phyloP scores from a whole-genome alignment of 1,140 invertebrate genomes.

The Drosophila orena region DNA sequence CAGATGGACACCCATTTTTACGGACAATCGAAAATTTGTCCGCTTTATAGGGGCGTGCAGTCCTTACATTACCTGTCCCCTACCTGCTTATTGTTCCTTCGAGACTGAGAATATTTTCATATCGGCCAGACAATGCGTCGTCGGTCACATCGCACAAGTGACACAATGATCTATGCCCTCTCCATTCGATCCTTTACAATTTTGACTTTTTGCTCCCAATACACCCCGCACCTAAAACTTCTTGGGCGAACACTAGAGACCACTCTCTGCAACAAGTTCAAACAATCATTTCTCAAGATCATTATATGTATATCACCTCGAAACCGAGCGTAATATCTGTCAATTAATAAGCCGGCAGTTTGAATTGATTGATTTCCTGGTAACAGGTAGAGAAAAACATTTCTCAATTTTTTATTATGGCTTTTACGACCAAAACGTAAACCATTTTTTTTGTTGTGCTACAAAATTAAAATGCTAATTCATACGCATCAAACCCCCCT shows the following conservation, averaged over 20 bases:
- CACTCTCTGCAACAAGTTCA: conserved; percentile 27
- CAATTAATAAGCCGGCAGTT: conserved; percentile 61
- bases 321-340: conserved; percentile 39
- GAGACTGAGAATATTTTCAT: conserved; percentile 72
- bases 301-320: no score
- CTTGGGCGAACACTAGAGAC: neutral
- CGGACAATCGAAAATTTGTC: conserved; percentile 65
- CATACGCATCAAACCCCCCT: no score
- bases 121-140: conserved; percentile 73
- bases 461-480: no score
- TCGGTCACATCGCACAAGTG: conserved; percentile 66
- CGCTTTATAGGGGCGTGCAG: conserved; percentile 84
- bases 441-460: no score
- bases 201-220: conserved; percentile 25
- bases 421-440: no score
- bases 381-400: no score
- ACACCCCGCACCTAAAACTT: no score
- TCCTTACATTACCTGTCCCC: conserved; percentile 57
- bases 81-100: conserved; percentile 26
- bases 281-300: conserved; percentile 59
- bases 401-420: no score
- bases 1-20: conserved; percentile 44
- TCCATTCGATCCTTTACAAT: conserved; percentile 39
- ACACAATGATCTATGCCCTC: conserved; percentile 61
- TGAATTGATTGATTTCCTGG: conserved; percentile 1